phyloP scores from a whole-genome alignment of 2,888 invertebrate genomes.

The Cryptus armator region DNA sequence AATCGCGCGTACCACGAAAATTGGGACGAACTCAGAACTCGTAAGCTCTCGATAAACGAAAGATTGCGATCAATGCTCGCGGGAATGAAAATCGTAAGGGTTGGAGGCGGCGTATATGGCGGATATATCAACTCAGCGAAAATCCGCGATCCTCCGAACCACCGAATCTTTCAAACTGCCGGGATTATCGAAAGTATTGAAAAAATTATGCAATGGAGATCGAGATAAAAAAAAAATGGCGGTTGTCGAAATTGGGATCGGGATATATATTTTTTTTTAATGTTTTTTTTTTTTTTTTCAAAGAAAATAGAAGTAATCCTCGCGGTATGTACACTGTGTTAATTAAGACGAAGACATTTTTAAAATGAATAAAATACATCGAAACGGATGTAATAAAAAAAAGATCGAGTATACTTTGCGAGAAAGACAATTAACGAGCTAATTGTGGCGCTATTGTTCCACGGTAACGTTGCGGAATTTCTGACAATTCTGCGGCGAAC shows the following conservation, averaged over 20 bases:
- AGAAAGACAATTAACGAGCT: conserved; percentile 30
- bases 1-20: background rate
- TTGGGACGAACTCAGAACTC: background rate
- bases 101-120: background rate
- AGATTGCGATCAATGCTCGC: background rate
- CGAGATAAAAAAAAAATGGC: too few species aligned
- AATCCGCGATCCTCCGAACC: background rate
- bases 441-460: conserved; percentile 31
- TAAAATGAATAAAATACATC: conserved; percentile 15
- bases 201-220: too few species aligned
- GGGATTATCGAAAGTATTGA: background rate
- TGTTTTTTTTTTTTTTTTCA: too few species aligned
- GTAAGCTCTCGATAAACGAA: background rate
- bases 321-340: background rate
- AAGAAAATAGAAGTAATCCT: too few species aligned
- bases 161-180: background rate
- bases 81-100: background rate
- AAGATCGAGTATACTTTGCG: background rate
- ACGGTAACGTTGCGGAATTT: conserved; percentile 17
- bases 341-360: background rate
- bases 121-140: background rate
- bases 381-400: background rate
- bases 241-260: too few species aligned
- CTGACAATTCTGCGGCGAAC: background rate
- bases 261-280: too few species aligned